Base-by-base conservation (phyloP, 1,140 invertebrate species). In the Monochamus saltuarius region DNA sequence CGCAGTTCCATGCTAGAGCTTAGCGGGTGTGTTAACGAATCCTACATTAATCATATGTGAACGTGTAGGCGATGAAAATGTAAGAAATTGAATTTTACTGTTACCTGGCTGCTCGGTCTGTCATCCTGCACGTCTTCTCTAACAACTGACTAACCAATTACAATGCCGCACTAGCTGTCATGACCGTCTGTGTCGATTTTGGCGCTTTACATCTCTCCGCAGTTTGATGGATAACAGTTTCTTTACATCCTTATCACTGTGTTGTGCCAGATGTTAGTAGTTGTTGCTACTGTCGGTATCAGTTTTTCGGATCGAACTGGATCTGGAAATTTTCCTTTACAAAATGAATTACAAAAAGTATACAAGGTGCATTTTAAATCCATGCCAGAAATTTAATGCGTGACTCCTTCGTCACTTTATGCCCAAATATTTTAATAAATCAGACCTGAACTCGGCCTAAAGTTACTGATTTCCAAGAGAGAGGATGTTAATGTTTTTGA, bases 1-100 rank as follows among this genome's bases (percentile, higher is more conserved):
- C 75, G 85, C 65, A 84, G 85, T 67, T 87, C 85, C 13, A 85
- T 87, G 84, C 73, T 87, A 65, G 85, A 87, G 73, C 77, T 87
- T 9, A 85, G 81, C 62, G 85, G 85, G 85, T 87, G 80, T 76
- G 84, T 83, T 72, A 61, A 69, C 60, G 66, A 66, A 59, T 55
- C 54, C 65, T 62, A 64, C 51, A 64, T 61, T 72, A 66, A 62
- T 67, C 69, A 71, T 71, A 69, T 71, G 59, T 69, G 66, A 66
- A 54, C 47, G 22, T 62, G 38, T 29, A 29, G 64, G 53, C 62
- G 63, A 49, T 62, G 59, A 66, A 59, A 70, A 73, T 70, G 66
- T 72, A 74, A 71, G 69, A 52, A 69, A 65, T 57, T 55, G 58
- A 64, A 68, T 70, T 54, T 63, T 67, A 61, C n/a, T 16, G 9